phyloP scores from a whole-genome alignment of 2,113 vertebrate species.

The Lepus timidus region DNA sequence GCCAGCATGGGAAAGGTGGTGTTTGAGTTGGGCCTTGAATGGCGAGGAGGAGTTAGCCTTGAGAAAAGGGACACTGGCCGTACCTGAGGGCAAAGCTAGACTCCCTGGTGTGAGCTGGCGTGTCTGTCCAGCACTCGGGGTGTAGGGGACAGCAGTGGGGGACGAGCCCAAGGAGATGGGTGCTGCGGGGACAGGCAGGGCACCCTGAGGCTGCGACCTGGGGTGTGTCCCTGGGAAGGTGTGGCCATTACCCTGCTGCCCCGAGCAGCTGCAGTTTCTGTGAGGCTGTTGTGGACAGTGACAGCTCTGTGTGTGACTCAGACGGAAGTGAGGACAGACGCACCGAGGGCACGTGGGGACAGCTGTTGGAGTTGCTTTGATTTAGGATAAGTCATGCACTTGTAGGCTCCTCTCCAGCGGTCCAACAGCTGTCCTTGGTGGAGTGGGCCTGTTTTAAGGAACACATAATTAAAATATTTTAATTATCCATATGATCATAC shows the following conservation, averaged over 20 bases:
- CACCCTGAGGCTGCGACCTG: not conserved
- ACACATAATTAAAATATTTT: slow-evolving; percentile 21
- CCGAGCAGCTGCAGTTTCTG: slow-evolving; percentile 55
- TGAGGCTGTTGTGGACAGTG: slow-evolving; percentile 51
- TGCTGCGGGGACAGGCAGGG: not conserved
- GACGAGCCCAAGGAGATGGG: not conserved
- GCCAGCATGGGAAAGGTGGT: slow-evolving; percentile 25
- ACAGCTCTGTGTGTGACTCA: slow-evolving; percentile 25
- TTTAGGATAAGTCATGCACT: slow-evolving; percentile 8
- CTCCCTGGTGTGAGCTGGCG: not conserved
- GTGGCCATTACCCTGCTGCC: slow-evolving; percentile 61
- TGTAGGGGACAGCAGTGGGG: not conserved
- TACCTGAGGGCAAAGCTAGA: not conserved
- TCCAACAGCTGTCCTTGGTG: not conserved
- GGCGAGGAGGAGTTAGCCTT: not conserved
- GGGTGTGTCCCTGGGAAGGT: slow-evolving; percentile 52
- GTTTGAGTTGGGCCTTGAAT: slow-evolving; percentile 7
- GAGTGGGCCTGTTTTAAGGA: not conserved
- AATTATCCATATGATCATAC: not conserved
- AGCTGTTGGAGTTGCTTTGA: not conserved
- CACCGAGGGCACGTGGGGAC: slow-evolving; percentile 56
- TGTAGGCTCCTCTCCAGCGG: not conserved
- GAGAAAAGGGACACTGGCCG: slow-evolving; percentile 17
- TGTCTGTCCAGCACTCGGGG: not conserved
- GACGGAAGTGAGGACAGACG: slow-evolving; percentile 36